phyloP scores from a whole-genome alignment of 1,140 invertebrate genomes.

The Penaeus indicus region DNA sequence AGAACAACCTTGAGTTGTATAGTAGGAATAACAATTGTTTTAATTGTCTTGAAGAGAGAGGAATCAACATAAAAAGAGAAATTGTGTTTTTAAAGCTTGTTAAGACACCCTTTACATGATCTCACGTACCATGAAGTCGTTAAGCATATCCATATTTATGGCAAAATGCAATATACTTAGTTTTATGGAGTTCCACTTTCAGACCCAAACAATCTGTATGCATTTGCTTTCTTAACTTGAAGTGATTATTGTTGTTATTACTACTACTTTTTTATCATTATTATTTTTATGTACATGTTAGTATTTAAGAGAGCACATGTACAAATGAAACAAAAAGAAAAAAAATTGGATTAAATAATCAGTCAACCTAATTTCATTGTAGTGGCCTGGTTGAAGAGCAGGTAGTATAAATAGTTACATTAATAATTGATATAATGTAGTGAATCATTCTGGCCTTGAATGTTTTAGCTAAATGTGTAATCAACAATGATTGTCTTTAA shows the following conservation, averaged over 20 bases:
- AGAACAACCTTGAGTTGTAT: too few relatives aligned
- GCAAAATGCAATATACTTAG: background rate
- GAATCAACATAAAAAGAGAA: constrained; percentile 16
- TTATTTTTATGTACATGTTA: constrained; percentile 27
- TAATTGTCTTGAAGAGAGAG: constrained; percentile 10
- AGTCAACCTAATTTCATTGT: background rate
- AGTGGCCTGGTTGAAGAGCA: background rate
- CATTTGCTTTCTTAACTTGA: too few relatives aligned
- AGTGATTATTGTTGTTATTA: too few relatives aligned
- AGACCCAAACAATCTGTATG: too few relatives aligned
- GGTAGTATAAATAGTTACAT: constrained; percentile 31
- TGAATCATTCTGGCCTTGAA: constrained; percentile 42
- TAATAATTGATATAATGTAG: constrained; percentile 34
- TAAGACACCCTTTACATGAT: constrained; percentile 28
- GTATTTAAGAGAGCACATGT: constrained; percentile 34
- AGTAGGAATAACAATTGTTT: constrained; percentile 10
- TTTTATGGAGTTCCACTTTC: too few relatives aligned
- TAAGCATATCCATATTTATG: background rate
- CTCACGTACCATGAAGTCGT: constrained; percentile 11
- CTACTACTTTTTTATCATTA: background rate
- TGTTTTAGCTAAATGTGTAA: constrained; percentile 42
- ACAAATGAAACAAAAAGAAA: constrained; percentile 3
- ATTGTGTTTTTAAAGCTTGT: background rate
- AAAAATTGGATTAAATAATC: background rate
- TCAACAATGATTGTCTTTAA: constrained; percentile 21